Evolutionary conservation across 2,113 vertebrate species (phyloP).

Genomic region (Ibidorhyncha struthersii): DNA sequence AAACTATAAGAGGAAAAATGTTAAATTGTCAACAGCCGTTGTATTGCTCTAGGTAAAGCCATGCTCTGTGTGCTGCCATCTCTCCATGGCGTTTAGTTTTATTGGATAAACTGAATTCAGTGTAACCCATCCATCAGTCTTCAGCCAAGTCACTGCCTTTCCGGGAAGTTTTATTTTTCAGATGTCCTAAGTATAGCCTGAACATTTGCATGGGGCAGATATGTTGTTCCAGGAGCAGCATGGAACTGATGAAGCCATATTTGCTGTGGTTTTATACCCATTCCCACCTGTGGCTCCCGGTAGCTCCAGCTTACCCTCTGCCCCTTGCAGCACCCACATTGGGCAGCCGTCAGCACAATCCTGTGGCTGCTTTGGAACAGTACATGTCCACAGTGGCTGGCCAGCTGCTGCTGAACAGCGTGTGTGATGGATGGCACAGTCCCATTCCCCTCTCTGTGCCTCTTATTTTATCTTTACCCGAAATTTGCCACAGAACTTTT

Average conservation of each 20-base stretch:
- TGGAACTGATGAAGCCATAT: background rate
- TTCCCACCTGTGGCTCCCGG: background rate
- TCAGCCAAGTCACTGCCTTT: background rate
- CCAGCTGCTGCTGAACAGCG: accelerated
- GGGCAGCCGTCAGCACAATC: accelerated
- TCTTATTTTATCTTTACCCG: background rate
- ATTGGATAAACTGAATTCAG: background rate
- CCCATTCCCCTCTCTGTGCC: accelerated
- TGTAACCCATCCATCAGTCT: background rate
- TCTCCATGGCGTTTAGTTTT: background rate
- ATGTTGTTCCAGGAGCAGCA: background rate
- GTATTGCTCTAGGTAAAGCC: background rate
- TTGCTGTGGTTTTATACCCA: background rate
- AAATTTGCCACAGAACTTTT: background rate
- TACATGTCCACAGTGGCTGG: accelerated
- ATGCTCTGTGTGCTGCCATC: background rate
- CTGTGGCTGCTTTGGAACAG: background rate
- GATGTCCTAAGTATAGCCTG: background rate
- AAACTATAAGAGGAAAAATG: background rate
- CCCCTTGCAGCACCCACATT: background rate
- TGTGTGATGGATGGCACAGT: accelerated
- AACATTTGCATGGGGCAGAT: background rate
- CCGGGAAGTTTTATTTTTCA: background rate
- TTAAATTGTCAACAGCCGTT: background rate
- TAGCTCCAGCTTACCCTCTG: background rate